These are phyloP conservation scores for Pantelozetes paolii DNA, from an alignment of 2,888 invertebrate genomes.

Conservation along the genomic window DNA sequence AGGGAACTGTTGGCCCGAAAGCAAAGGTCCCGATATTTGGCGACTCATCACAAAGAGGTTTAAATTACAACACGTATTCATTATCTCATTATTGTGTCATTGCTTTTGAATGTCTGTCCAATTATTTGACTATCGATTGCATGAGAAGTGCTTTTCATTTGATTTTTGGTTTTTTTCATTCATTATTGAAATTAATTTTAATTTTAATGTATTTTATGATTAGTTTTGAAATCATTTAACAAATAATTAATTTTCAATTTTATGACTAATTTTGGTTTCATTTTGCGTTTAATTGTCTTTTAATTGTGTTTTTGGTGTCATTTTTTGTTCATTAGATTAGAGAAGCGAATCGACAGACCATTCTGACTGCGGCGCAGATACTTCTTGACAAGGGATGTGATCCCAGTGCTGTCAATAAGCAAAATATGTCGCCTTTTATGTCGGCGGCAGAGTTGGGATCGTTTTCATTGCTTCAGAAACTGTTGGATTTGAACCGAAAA, in stretches of 20 bases:
- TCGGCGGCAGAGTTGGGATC: slow-evolving; percentile 52
- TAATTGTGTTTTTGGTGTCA: background rate
- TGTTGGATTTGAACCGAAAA: slow-evolving; percentile 52
- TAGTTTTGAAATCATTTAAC: background rate
- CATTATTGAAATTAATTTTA: background rate
- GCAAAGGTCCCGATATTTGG: slow-evolving; percentile 1
- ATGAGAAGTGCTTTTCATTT: slow-evolving; percentile 21
- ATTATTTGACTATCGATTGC: background rate
- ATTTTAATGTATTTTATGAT: background rate
- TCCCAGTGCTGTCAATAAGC: slow-evolving; percentile 50
- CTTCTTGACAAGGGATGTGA: slow-evolving; percentile 53
- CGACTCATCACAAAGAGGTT: slow-evolving; percentile 29
- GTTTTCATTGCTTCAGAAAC: slow-evolving; percentile 51
- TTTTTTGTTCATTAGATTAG: slow-evolving; percentile 47
- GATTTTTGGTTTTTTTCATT: background rate
- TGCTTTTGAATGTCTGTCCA: slow-evolving; percentile 1
- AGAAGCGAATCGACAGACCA: slow-evolving; percentile 25
- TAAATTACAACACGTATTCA: background rate
- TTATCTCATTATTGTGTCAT: slow-evolving; percentile 13
- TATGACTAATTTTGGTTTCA: background rate
- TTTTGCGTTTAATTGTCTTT: background rate
- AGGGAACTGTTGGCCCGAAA: slow-evolving; percentile 23
- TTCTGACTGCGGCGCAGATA: slow-evolving; percentile 50
- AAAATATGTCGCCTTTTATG: slow-evolving; percentile 53
- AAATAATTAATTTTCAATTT: background rate